Base-by-base conservation (phyloP, 2,888 invertebrate genomes). In the Rhyacophila evoluta region DNA sequence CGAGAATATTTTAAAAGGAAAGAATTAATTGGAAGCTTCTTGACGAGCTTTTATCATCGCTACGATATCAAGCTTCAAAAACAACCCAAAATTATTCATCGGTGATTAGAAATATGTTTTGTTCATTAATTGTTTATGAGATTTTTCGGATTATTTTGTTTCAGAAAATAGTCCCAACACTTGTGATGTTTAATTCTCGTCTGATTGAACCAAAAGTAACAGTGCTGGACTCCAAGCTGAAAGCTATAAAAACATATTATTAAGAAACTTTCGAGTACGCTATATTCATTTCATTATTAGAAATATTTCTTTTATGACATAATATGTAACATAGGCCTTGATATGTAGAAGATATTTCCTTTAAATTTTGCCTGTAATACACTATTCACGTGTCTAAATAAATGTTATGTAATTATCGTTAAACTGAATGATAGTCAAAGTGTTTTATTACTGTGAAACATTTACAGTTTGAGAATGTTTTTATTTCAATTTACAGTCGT, bases 21-120 rank as follows among this genome's bases (percentile, higher is more conserved):
- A 55, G 25, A 55, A 55, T 55, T 55, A 55, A 55, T 55, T 55
- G 55, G 55, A 8, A 25, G 55, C 15, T 8, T 55, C 15, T 55
- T 25, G 55, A 55, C 19, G 55, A 33, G 55, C 55, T 55, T 55
- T 55, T 55, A 19, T 55, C 55, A 19, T 55, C 55, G 19, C 55
- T 55, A 25, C 55, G 19, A 55, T 55, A 55, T 55, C 55, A 19
- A 10, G 55, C 55, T 55, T 55, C 55, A 55, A 55, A 55, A 55
- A 55, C 55, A 55, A 55, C 55, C 15, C 12, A 25, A 19, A 2
- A 6, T 33, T 4, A 12, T 55, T 55, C 15, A 19, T 55, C 55
- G 15, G 55, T 55, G 10, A 55, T 19, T 19, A 15, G 15, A 15
- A n/a, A 41, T 0, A 25, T 25, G 6, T 55, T 55, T 41, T 41